Conservation (phyloP, 2,113 vertebrate genomes). For the Pterophyllum scalare region DNA sequence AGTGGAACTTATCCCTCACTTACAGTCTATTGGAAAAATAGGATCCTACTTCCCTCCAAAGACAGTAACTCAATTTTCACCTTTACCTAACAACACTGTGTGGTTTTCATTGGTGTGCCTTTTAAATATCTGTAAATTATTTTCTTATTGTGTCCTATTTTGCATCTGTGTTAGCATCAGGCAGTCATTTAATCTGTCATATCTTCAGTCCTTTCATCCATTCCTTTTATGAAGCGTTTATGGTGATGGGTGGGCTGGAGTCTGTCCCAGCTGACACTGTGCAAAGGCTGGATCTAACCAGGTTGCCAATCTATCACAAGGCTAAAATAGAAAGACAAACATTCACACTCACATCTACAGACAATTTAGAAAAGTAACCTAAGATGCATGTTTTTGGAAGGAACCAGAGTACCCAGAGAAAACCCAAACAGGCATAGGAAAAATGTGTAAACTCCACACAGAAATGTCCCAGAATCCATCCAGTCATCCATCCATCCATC, state of each 20-base stretch:
- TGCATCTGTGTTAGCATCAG: background rate
- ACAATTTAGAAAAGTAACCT: background rate
- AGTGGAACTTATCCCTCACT: constrained; percentile 30
- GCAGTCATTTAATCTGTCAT: background rate
- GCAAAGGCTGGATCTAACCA: too few species aligned
- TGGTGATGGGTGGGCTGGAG: background rate
- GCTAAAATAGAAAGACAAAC: background rate
- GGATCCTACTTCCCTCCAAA: constrained; percentile 7
- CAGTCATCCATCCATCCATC: too few species aligned
- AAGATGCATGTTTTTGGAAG: too few species aligned
- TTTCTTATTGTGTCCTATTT: background rate
- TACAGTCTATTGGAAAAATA: constrained; percentile 31
- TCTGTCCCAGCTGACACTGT: background rate
- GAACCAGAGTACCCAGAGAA: background rate
- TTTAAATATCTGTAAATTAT: background rate
- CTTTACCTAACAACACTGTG: background rate
- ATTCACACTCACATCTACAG: background rate
- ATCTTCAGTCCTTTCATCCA: background rate
- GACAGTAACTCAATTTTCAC: constrained; percentile 1
- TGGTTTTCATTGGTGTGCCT: background rate
- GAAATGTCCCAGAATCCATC: background rate
- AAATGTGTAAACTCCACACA: background rate
- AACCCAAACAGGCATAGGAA: background rate
- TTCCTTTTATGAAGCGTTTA: background rate
- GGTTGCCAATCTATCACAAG: too few species aligned